A percentile compares a stretch with the other conserved stretches of the same genome.
Conservation (phyloP, 2,888 invertebrate genomes). For the Salpingus planirostris region DNA sequence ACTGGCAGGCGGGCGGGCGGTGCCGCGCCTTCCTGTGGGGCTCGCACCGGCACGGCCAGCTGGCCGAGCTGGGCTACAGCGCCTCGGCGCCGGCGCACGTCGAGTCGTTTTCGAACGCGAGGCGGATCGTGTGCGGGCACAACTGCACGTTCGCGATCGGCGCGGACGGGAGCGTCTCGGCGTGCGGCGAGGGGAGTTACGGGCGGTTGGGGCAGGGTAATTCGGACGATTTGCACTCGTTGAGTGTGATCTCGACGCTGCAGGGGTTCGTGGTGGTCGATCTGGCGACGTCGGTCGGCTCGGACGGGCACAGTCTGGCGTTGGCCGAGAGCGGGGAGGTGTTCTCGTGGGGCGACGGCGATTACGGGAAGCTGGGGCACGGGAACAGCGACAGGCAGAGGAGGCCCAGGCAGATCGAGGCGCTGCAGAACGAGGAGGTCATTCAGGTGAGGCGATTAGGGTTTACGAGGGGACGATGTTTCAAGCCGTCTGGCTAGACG, state of each 20-base stretch:
- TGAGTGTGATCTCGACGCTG: constrained; percentile 50
- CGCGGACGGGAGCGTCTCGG: constrained; percentile 52
- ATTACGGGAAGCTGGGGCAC: constrained; percentile 54
- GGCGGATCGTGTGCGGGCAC: constrained; percentile 55
- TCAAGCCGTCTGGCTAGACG: too few species aligned
- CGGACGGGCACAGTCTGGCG: constrained; percentile 57
- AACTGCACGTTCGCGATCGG: constrained; percentile 55
- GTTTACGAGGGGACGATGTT: too few species aligned
- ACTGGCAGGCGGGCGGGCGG: constrained; percentile 57
- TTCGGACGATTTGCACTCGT: constrained; percentile 54
- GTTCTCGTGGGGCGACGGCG: constrained; percentile 59
- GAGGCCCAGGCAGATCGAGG: constrained; percentile 53
- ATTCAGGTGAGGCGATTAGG: too few species aligned
- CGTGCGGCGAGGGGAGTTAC: constrained; percentile 58
- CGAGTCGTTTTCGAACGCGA: constrained; percentile 44
- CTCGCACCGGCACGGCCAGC: constrained; percentile 54
- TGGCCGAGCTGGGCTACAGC: constrained; percentile 45
- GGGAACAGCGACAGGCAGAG: constrained; percentile 56
- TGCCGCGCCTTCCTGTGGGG: constrained; percentile 55
- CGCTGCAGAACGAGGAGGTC: constrained; percentile 52
- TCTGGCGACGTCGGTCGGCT: constrained; percentile 53
- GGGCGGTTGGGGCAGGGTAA: constrained; percentile 52
- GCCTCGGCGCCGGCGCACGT: constrained; percentile 39
- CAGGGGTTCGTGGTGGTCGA: constrained; percentile 57
- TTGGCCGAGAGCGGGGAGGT: constrained; percentile 58